phyloP scores from a whole-genome alignment of 2,113 vertebrate species.

The Seriola dumerili region DNA sequence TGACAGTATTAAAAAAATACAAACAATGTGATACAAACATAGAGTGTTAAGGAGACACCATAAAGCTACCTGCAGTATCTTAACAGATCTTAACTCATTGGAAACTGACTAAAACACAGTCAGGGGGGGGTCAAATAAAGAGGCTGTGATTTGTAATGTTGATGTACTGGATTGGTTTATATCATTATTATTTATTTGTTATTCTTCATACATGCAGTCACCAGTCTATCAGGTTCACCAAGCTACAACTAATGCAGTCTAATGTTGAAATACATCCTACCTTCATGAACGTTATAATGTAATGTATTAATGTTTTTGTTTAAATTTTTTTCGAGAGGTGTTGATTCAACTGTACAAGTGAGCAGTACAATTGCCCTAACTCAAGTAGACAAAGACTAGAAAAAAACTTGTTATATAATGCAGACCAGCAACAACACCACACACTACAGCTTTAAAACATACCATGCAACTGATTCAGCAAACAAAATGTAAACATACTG shows the following conservation, averaged over 20 bases:
- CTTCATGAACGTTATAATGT: no score
- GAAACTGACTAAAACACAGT: neutral
- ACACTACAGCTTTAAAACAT: neutral
- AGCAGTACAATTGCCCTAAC: neutral
- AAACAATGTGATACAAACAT: neutral
- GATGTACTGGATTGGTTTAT: neutral
- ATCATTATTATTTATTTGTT: neutral
- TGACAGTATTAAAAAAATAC: neutral
- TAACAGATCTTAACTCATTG: neutral
- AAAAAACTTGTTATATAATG: neutral
- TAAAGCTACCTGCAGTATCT: neutral
- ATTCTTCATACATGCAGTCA: neutral
- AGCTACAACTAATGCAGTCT: neutral
- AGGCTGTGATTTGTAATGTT: neutral
- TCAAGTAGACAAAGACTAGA: neutral
- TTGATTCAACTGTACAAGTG: neutral
- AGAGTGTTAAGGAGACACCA: neutral
- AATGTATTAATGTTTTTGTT: neutral
- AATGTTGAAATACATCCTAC: neutral
- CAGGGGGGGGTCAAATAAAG: neutral
- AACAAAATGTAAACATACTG: neutral
- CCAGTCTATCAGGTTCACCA: neutral
- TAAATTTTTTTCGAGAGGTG: neutral
- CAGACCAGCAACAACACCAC: neutral
- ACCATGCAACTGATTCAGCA: neutral